These are phyloP conservation scores for Empis livida DNA, from an alignment of 2,888 invertebrate species.

Conservation along the genomic window DNA sequence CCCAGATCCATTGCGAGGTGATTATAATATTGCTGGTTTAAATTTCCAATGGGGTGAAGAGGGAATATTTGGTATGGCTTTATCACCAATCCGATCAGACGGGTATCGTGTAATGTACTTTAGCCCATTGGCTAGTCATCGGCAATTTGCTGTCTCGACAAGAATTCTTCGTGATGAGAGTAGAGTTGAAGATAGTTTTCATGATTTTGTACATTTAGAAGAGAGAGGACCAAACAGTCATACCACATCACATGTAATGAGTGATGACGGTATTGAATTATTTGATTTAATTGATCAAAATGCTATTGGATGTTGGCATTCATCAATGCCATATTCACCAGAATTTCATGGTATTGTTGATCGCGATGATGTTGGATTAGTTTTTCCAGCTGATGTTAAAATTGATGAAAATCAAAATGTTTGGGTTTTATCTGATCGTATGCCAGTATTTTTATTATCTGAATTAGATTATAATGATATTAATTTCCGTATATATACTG, in stretches of 20 bases:
- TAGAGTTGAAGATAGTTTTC: conserved; percentile 53
- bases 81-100: conserved; percentile 51
- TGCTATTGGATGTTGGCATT: conserved; percentile 73
- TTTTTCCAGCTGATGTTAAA: conserved; percentile 70
- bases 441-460: conserved; percentile 62
- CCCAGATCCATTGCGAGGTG: conserved; percentile 67
- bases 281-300: conserved; percentile 70
- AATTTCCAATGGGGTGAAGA: conserved; percentile 79
- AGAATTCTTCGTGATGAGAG: conserved; percentile 54
- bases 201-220: conserved; percentile 48
- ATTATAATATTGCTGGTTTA: conserved; percentile 64
- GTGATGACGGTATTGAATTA: conserved; percentile 59
- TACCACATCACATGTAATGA: conserved; percentile 61
- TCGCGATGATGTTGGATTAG: conserved; percentile 58
- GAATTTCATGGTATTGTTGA: conserved; percentile 58
- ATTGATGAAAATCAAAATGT: conserved; percentile 55
- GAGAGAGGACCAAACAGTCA: conserved; percentile 55
- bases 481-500: conserved; percentile 64
- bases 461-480: conserved; percentile 59
- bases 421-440: conserved; percentile 72
- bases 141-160: conserved; percentile 69
- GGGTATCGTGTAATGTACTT: conserved; percentile 63
- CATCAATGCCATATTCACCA: conserved; percentile 47
- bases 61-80: conserved; percentile 65
- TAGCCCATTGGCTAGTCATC: conserved; percentile 63